Evolutionary conservation across 1,140 invertebrate genomes (phyloP), one percentile per base, ranked within the genome.

Genomic region (Teleogryllus occipitalis): DNA sequence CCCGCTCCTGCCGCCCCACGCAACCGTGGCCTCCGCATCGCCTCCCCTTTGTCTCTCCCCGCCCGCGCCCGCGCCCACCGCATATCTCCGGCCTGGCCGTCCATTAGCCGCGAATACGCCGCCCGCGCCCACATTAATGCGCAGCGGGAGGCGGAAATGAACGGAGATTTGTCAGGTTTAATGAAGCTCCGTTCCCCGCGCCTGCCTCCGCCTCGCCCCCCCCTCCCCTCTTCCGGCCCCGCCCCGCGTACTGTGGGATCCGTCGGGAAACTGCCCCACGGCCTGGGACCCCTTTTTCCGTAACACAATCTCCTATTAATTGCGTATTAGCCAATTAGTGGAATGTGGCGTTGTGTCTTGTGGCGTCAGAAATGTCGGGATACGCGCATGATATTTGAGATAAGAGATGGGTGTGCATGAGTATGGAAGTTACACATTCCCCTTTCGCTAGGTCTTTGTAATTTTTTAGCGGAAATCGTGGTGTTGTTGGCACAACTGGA

Each of bases 101-200:
- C 54, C 54, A 65, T 65, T 65, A 65, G 54, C 10, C 54, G 54
- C 54, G 54, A 65, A 65, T 65, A 3, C 54, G 10, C 54, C 54
- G 54, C 54, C 54, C 54, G 54, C 54, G 18, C 18, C 49, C 54
- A 18, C 54, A 65, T 65, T 65, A 65, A 65, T 54, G 10, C 54
- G 54, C 54, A 10, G 54, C 54, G 10, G 18, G 7, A 39, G 10
- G 54, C 54, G 54, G 49, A 65, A 65, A 65, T 65, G 54, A 65
- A 65, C 54, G 54, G 54, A 65, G 54, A 65, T 65, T 65, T 65
- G 54, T 65, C 54, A 65, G 54, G 54, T 65, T 65, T 65, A 65
- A 65, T 65, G 54, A 65, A 65, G 54, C 54, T 18, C 10, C 54
- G 54, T 7, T 65, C 18, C 54, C 54, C 54, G 18, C 54, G 0